Conservation (phyloP, 2,113 vertebrate species). For the Mobula birostris region DNA sequence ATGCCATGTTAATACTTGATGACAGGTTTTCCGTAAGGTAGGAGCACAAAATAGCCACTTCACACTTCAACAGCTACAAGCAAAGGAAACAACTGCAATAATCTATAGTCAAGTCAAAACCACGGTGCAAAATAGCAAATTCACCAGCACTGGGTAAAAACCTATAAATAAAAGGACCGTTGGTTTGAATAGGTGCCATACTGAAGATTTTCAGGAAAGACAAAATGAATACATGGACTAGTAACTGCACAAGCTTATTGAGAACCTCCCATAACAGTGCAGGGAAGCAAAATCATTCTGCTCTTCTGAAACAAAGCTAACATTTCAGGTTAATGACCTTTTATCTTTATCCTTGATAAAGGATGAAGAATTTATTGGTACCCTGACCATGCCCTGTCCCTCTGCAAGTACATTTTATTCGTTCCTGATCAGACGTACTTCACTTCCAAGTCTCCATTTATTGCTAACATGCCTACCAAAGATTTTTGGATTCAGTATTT, state of each 20-base stretch:
- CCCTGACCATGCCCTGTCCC: too few relatives aligned
- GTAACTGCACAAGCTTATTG: background rate
- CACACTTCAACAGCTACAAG: background rate
- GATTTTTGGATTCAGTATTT: too few relatives aligned
- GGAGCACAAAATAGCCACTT: background rate
- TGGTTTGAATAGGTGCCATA: background rate
- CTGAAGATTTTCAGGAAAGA: slow-evolving; percentile 21
- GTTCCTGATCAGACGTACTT: too few relatives aligned
- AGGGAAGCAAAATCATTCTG: background rate
- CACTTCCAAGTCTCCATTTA: too few relatives aligned
- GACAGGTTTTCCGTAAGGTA: background rate
- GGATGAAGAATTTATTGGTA: too few relatives aligned
- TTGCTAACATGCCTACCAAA: too few relatives aligned
- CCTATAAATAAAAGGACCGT: background rate
- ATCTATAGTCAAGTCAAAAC: background rate
- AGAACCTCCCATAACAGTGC: background rate
- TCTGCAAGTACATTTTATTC: too few relatives aligned
- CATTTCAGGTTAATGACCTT: too few relatives aligned
- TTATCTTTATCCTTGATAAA: too few relatives aligned
- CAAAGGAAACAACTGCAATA: background rate
- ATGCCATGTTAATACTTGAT: background rate
- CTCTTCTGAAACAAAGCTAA: too few relatives aligned
- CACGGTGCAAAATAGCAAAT: background rate
- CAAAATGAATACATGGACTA: background rate
- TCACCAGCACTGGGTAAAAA: background rate